phyloP scores from a whole-genome alignment of 2,797 vertebrate species.

The Chloroceryle inda region DNA sequence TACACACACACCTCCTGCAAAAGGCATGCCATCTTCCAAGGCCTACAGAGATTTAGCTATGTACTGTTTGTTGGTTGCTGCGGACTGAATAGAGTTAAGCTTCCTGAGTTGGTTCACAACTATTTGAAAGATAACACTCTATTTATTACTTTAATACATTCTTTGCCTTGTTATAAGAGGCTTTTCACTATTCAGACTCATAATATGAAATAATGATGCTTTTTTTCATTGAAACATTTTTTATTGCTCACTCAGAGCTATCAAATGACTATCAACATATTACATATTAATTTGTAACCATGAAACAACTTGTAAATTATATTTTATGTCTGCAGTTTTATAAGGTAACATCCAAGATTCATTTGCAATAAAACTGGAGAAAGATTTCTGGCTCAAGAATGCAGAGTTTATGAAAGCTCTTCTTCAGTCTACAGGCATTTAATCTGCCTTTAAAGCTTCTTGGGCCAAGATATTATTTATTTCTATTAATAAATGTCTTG shows the following conservation, averaged over 20 bases:
- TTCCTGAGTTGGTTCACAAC: not conserved
- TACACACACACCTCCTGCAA: not conserved
- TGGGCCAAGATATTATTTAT: not conserved
- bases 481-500: not conserved
- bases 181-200: not conserved
- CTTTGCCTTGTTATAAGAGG: not conserved
- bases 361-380: not conserved
- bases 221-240: not conserved
- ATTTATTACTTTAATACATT: slow-evolving; percentile 39
- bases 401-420: slow-evolving; percentile 9
- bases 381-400: slow-evolving; percentile 4
- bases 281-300: not conserved
- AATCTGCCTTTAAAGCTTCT: not conserved
- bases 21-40: not conserved
- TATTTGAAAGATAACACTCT: slow-evolving; percentile 17
- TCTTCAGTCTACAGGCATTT: not conserved
- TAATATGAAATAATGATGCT: not conserved
- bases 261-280: not conserved
- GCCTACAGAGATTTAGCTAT: not conserved
- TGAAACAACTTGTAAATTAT: not conserved
- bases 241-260: not conserved
- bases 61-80: not conserved
- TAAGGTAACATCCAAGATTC: not conserved
- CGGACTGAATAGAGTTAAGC: not conserved
- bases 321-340: slow-evolving; percentile 1